These are phyloP conservation scores for Eristalis pertinax DNA, from an alignment of 2,888 invertebrate genomes.

Conservation along the genomic window DNA sequence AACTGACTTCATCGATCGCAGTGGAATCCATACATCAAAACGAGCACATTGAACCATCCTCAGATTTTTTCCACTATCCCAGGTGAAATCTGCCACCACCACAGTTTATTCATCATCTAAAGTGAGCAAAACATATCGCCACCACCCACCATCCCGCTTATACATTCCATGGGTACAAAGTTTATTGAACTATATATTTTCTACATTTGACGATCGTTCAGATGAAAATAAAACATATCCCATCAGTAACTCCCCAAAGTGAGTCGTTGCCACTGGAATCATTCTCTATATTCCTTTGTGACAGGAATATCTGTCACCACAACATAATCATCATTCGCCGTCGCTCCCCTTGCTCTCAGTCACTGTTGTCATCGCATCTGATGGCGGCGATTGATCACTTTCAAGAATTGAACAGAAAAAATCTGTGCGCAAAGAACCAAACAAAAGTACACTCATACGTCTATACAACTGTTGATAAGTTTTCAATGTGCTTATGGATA, in stretches of 20 bases:
- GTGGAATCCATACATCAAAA: not conserved
- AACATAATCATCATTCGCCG: constrained; percentile 33
- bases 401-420: constrained; percentile 32
- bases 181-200: constrained; percentile 44
- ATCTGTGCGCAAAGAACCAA: constrained; percentile 2
- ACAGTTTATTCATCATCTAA: constrained; percentile 4
- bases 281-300: constrained; percentile 48
- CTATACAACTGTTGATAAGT: constrained; percentile 60
- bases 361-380: constrained; percentile 44
- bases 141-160: not conserved
- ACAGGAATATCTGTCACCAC: constrained; percentile 46
- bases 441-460: constrained; percentile 27
- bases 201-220: not conserved
- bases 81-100: not conserved
- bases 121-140: not conserved
- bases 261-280: constrained; percentile 16
- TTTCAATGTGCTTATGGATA: constrained; percentile 40
- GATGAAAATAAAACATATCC: constrained; percentile 46
- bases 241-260: constrained; percentile 33
- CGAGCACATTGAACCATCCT: constrained; percentile 1
- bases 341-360: constrained; percentile 9
- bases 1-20: not conserved
- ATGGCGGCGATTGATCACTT: constrained; percentile 63
- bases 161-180: constrained; percentile 4
- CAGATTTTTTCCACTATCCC: constrained; percentile 7